Evolutionary conservation across 2,888 invertebrate genomes (phyloP).

Genomic region (Anagyrus pseudococci): DNA sequence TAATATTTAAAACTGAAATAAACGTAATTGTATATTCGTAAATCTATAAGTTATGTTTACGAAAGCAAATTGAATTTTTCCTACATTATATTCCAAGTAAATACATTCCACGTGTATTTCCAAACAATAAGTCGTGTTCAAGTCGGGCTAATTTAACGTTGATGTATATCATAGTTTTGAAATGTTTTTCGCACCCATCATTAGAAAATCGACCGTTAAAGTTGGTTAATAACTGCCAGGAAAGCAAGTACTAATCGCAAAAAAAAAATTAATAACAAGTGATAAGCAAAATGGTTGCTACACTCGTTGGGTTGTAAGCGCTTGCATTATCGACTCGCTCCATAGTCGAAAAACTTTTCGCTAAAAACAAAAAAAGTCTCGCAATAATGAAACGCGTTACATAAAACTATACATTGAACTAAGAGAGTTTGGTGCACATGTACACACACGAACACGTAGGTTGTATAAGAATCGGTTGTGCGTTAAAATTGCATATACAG

Average conservation of each 20-base stretch:
- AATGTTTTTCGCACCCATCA: slow-evolving; percentile 10
- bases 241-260: slow-evolving; percentile 31
- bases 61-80: no score
- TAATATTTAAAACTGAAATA: no score
- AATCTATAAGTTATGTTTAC: no score
- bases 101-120: not conserved
- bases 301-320: slow-evolving; percentile 32
- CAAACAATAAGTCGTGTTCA: not conserved
- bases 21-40: no score
- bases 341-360: slow-evolving; percentile 6
- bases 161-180: no score
- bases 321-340: slow-evolving; percentile 26
- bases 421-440: slow-evolving; percentile 49
- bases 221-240: slow-evolving; percentile 31
- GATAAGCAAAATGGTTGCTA: slow-evolving; percentile 23
- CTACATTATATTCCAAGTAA: no score
- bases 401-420: slow-evolving; percentile 29
- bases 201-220: not conserved
- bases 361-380: slow-evolving; percentile 1
- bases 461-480: slow-evolving; percentile 61
- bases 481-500: slow-evolving; percentile 52
- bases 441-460: slow-evolving; percentile 41
- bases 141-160: slow-evolving; percentile 7
- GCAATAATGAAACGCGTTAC: not conserved
- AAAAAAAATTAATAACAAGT: slow-evolving; percentile 5